Percentiles rank a stretch among this genome's conserved stretches.
Conservation (phyloP, 2,888 invertebrate species). For the Cosmopolites sordidus region DNA sequence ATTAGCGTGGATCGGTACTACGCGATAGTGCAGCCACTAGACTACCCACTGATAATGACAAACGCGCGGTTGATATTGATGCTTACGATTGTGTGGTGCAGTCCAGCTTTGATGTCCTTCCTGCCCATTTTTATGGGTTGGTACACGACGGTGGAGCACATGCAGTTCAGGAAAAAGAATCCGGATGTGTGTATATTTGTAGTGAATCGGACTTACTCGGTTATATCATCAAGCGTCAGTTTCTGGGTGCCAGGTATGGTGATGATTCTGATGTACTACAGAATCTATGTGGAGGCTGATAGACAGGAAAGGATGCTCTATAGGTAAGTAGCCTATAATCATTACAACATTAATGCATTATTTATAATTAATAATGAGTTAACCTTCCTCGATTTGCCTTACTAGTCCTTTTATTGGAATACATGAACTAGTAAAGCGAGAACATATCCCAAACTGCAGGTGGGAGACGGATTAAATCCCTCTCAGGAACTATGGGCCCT, state of each 20-base stretch:
- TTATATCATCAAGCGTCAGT: constrained; percentile 84
- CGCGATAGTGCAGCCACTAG: constrained; percentile 89
- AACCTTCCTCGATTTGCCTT: too few species aligned
- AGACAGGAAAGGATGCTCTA: constrained; percentile 79
- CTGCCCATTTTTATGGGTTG: constrained; percentile 93
- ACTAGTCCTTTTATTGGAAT: too few species aligned
- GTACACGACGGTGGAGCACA: constrained; percentile 84
- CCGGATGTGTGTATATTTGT: constrained; percentile 76
- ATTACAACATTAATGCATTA: too few species aligned
- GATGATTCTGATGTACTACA: constrained; percentile 89
- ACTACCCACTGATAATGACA: constrained; percentile 92
- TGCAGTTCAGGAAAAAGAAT: constrained; percentile 62
- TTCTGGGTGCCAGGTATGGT: constrained; percentile 93
- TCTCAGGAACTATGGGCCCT: too few species aligned
- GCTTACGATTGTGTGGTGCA: constrained; percentile 87
- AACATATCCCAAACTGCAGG: too few species aligned
- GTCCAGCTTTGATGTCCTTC: constrained; percentile 88
- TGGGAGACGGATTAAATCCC: too few species aligned
- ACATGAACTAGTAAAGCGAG: too few species aligned
- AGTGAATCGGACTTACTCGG: constrained; percentile 82
- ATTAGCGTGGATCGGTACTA: constrained; percentile 84
- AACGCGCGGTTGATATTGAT: constrained; percentile 73
- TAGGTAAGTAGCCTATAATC: too few species aligned
- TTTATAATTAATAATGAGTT: too few species aligned
- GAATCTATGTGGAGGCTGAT: constrained; percentile 81